These are phyloP conservation scores for Sipha flava DNA, from an alignment of 1,140 invertebrate genomes.

Conservation along the genomic window DNA sequence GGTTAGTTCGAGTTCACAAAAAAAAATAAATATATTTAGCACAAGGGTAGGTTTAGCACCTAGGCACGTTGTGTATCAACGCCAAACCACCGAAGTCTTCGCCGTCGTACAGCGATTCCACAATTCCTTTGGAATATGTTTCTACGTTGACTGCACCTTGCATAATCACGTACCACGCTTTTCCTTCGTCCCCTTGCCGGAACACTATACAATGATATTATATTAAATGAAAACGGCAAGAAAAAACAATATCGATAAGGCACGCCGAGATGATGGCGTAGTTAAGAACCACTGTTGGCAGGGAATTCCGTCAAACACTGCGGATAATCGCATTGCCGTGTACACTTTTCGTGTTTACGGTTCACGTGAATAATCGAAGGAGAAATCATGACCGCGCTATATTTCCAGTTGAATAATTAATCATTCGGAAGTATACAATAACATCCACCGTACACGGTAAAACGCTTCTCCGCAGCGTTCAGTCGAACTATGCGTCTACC, in stretches of 20 bases:
- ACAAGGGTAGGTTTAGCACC: no score
- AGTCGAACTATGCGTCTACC: no score
- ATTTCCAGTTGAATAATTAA: slow-evolving; percentile 15
- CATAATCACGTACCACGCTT: slow-evolving; percentile 80
- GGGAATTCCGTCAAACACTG: background rate
- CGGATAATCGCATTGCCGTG: background rate
- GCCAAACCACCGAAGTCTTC: slow-evolving; percentile 86
- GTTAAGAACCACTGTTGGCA: no score
- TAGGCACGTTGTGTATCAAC: slow-evolving; percentile 76
- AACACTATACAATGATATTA: slow-evolving; percentile 56
- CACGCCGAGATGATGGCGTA: no score
- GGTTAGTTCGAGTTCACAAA: no score
- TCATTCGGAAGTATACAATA: background rate
- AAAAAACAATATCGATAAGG: no score
- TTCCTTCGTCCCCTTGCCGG: slow-evolving; percentile 81
- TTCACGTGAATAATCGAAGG: background rate
- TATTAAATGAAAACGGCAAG: no score
- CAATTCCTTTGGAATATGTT: slow-evolving; percentile 77
- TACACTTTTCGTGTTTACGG: background rate
- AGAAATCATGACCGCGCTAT: background rate
- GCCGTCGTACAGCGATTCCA: slow-evolving; percentile 72
- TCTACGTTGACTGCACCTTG: slow-evolving; percentile 78
- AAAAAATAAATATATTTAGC: no score
- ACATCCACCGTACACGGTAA: no score
- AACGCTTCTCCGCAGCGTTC: no score